phyloP scores from a whole-genome alignment of 2,888 invertebrate species.

The Alitta virens region DNA sequence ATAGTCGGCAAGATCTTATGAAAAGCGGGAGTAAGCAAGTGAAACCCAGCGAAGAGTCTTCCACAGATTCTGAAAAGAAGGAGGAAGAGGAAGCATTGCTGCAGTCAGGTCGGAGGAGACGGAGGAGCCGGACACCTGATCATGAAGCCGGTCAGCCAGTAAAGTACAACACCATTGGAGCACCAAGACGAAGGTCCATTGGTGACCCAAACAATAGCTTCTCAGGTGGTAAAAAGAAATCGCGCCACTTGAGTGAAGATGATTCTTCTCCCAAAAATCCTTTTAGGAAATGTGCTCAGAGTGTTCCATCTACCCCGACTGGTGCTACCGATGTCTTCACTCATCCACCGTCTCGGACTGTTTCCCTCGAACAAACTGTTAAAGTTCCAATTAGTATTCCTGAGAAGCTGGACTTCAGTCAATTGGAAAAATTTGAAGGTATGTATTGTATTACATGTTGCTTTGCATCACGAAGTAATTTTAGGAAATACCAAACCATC shows the following conservation, averaged over 20 bases:
- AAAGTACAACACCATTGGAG: neutral
- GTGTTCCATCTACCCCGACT: slow-evolving; percentile 10
- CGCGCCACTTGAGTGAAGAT: neutral
- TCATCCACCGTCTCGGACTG: slow-evolving; percentile 24
- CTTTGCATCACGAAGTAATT: too few relatives aligned
- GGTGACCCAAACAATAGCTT: neutral
- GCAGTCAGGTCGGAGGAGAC: neutral
- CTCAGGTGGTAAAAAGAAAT: neutral
- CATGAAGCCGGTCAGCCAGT: too few relatives aligned
- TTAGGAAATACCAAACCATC: too few relatives aligned
- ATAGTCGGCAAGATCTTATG: neutral
- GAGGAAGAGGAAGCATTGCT: neutral
- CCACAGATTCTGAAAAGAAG: neutral
- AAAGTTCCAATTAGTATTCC: slow-evolving; percentile 76
- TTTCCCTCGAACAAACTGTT: slow-evolving; percentile 53
- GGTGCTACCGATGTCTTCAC: neutral
- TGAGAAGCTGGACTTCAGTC: slow-evolving; percentile 80
- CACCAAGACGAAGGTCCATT: neutral
- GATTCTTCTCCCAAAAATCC: neutral
- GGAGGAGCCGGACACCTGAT: neutral
- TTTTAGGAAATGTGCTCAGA: neutral
- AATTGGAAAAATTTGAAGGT: slow-evolving; percentile 93
- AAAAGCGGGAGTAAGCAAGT: neutral
- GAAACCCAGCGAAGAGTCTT: neutral
- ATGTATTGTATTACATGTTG: slow-evolving; percentile 41